Conservation (phyloP, 2,113 vertebrate species). For the Tamias sibiricus region DNA sequence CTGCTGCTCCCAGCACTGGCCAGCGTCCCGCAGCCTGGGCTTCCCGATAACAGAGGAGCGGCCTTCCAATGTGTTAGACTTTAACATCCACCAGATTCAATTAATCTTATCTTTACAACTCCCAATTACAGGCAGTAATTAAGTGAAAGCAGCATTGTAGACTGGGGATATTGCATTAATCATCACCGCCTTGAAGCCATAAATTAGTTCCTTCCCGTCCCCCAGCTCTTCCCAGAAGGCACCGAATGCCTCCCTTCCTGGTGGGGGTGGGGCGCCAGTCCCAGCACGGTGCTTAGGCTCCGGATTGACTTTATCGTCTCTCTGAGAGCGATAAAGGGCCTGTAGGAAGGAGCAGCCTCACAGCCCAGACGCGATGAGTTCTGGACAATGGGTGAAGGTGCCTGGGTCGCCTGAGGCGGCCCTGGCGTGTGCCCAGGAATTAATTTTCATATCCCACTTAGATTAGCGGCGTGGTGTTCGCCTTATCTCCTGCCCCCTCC, state of each 20-base stretch:
- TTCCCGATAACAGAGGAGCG: conserved; percentile 84
- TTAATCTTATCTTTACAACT: conserved; percentile 92
- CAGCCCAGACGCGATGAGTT: conserved; percentile 70
- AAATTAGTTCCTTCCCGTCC: conserved; percentile 81
- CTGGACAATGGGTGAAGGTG: conserved; percentile 68
- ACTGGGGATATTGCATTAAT: conserved; percentile 85
- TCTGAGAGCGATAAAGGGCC: too few species aligned
- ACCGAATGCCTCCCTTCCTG: conserved; percentile 74
- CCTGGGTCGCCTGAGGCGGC: conserved; percentile 51
- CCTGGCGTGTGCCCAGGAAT: background rate
- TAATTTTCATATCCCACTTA: conserved; percentile 54
- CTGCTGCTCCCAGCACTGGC: conserved; percentile 16
- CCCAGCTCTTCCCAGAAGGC: conserved; percentile 83
- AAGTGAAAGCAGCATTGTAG: conserved; percentile 86
- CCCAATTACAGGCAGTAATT: conserved; percentile 90
- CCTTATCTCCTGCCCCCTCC: background rate
- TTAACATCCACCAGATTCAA: conserved; percentile 88
- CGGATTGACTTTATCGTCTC: conserved; percentile 82
- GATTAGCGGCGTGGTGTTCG: conserved; percentile 9
- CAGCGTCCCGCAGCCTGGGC: conserved; percentile 77
- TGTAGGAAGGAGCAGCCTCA: conserved; percentile 66
- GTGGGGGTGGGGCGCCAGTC: conserved; percentile 72
- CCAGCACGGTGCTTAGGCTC: conserved; percentile 79
- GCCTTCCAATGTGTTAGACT: conserved; percentile 84
- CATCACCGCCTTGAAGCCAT: conserved; percentile 80